Base-by-base conservation (phyloP, 64 coral and sea anemone genomes). In the Platygyra sinensis region DNA sequence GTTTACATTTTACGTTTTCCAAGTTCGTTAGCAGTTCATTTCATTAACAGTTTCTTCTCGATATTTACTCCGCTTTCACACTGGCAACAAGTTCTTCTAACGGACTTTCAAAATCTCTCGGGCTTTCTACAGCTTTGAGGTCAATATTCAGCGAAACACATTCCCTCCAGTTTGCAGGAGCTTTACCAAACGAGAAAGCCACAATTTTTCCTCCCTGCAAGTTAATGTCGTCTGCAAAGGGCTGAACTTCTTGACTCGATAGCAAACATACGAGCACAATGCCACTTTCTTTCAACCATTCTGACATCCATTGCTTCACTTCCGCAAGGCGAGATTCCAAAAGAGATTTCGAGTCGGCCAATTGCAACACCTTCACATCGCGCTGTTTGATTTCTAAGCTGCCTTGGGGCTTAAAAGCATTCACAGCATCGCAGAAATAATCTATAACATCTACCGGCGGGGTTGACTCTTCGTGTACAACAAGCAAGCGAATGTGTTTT, bases 81-180 rank as follows among this genome's bases (percentile, higher is more conserved):
- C 22, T 54, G 22, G 76, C 76, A 20, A 79, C 46, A 79, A 79
- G 76, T 16, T 79, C 76, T 79, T 79, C 51, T 55, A 79, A 55
- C 24, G 76, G 76, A 29, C n/a, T 51, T 79, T 79, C 76, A 15
- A 79, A 79, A 79, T 79, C 76, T 24, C 13, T 79, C 2, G 76
- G 76, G 76, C 76, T 79, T 28, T 24, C 49, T 29, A 79, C 25
- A 52, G 46, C 51, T 12, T 79, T 51, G 51, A 46, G 46, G 50
- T 79, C 76, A 14, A 79, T 10, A 16, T 54, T 51, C 50, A 79
- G 22, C 24, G 46, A 20, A 79, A 79, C 49, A 22, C 76, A 79
- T 14, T 46, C 76, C 49, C 55, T 57, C 76, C 76, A 79, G 49
- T 50, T 22, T 18, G 24, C 28, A 13, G 76, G 50, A 25, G 19